Evolutionary conservation across 1,140 invertebrate species (phyloP).

Genomic region (Drosophila kanapiae): DNA sequence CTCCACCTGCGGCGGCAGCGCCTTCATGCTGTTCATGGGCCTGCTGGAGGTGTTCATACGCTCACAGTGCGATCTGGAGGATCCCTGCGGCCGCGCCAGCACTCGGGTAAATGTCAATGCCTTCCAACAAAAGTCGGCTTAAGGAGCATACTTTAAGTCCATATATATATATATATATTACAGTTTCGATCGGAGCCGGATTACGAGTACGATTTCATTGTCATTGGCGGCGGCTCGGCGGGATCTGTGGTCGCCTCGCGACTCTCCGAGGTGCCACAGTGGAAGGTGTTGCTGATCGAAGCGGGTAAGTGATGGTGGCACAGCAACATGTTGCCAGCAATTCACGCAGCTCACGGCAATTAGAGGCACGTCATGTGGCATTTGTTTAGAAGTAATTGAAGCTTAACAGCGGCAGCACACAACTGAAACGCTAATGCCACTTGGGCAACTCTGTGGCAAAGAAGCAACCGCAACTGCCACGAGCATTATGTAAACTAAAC

Average conservation of each 20-base stretch:
- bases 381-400: constrained; percentile 83
- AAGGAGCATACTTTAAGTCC: neutral
- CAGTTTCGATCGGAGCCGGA: constrained; percentile 88
- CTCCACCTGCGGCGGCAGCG: constrained; percentile 91
- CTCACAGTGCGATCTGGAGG: constrained; percentile 93
- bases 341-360: constrained; percentile 59
- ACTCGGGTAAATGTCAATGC: constrained; percentile 64
- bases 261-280: constrained; percentile 91
- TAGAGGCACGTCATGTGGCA: constrained; percentile 77
- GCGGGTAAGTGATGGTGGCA: constrained; percentile 87
- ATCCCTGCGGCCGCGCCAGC: constrained; percentile 91
- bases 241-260: constrained; percentile 93
- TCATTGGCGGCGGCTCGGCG: constrained; percentile 95
- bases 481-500: constrained; percentile 79
- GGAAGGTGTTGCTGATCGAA: constrained; percentile 93
- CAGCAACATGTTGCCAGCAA: constrained; percentile 61
- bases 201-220: constrained; percentile 93
- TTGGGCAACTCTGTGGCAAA: constrained; percentile 67
- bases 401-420: constrained; percentile 66
- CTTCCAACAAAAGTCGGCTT: neutral
- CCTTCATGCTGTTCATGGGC: constrained; percentile 95
- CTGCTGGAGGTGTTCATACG: constrained; percentile 93
- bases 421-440: constrained; percentile 65
- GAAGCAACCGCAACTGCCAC: constrained; percentile 74
- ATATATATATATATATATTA: constrained; percentile 26